A percentile compares a stretch with the other conserved stretches of the same genome.
These are phyloP conservation scores for Sipha maydis DNA, from an alignment of 2,888 invertebrate species.

Conservation along the genomic window DNA sequence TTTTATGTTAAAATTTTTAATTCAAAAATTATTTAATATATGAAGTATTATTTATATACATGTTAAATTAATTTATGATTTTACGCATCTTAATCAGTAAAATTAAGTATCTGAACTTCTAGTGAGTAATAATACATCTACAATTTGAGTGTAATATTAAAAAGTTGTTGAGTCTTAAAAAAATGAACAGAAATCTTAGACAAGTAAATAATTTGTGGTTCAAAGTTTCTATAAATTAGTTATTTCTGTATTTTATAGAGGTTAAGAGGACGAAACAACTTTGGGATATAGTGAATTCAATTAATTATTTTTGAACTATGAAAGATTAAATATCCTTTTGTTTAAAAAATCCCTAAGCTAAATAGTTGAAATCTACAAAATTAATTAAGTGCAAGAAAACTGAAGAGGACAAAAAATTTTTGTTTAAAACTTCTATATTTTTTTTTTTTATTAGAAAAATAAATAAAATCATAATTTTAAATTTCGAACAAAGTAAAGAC, in stretches of 20 bases:
- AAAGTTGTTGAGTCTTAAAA: neutral
- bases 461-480: neutral
- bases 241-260: neutral
- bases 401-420: neutral
- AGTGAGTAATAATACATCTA: neutral
- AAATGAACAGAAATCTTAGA: no score
- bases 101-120: neutral
- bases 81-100: no score
- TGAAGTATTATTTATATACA: no score
- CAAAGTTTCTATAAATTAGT: neutral
- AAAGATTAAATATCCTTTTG: neutral
- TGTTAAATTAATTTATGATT: no score
- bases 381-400: neutral
- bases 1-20: no score
- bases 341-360: neutral
- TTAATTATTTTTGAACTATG: neutral
- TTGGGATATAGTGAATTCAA: neutral
- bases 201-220: neutral
- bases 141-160: neutral
- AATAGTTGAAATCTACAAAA: neutral
- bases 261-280: neutral
- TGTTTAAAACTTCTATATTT: neutral
- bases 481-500: neutral
- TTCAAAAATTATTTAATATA: no score
- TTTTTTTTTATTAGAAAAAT: neutral